Evolutionary conservation across 2,113 vertebrate species (phyloP), one percentile per base, ranked within the genome.

Genomic region (Saguinus midas): DNA sequence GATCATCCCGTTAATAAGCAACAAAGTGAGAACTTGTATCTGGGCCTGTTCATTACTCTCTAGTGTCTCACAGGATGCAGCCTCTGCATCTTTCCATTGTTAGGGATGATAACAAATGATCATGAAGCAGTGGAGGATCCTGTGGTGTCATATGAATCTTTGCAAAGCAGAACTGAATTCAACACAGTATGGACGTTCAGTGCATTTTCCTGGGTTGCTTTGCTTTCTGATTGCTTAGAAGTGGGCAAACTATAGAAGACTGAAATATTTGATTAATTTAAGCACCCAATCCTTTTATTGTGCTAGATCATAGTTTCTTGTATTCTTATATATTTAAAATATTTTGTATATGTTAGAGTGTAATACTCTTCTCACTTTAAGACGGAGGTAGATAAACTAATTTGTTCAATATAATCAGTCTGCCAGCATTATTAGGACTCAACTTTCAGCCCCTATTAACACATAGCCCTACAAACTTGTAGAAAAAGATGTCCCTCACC

Each of bases 351-450:
- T 66, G 9, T n/a, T 55, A 89, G 35, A 73, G 14, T 70, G 55
- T 79, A 93, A 52, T 94, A 75, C 57, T 70, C 9, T 96, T 95
- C 32, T 55, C 43, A 93, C 32, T 91, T 96, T 88, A 91, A 52
- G 82, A 43, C 55, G 80, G 32, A 85, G 32, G 11, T 75, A 87
- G 13, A 78, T 70, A 3, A 35, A 58, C 32, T 70, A 37, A 76
- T 61, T 91, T 91, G 29, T 85, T 5, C 32, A 86, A 61, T 93
- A 35, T 68, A 95, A 84, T 61, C 43, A 85, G 29, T 64, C 52
- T 72, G 12, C 37, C 43, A 72, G 93, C 14, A 27, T 52, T 96
- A 90, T 86, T 90, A 61, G 48, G 92, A 91, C n/a, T 81, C 32
- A 81, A 20, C n/a, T 73, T 48, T 73, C 82, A 89, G 37, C 11